A percentile compares a stretch with the other conserved stretches of the same genome.
Conservation (phyloP, 2,113 vertebrate genomes). For the Platycercus adscitus region DNA sequence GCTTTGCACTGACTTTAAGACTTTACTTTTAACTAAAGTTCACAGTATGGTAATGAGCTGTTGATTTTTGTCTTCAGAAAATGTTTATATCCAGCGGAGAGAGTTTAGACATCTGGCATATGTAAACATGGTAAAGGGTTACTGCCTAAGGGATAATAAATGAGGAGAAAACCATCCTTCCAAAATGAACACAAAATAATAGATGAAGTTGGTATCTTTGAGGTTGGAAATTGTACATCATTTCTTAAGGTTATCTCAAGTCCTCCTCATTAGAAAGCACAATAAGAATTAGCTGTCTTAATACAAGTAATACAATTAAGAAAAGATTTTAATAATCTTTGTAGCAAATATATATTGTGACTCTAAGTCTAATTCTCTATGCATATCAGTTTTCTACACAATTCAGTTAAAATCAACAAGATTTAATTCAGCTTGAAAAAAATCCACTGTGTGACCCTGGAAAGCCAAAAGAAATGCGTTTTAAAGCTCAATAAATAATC, state of each 20-base stretch:
- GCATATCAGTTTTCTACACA: not conserved
- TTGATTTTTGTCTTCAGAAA: constrained; percentile 63
- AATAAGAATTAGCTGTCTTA: not conserved
- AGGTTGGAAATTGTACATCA: not conserved
- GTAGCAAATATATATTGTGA: not conserved
- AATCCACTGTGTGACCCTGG: not conserved
- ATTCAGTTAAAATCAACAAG: not conserved
- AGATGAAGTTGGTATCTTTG: not conserved
- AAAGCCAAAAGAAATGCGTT: not conserved
- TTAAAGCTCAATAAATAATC: not conserved
- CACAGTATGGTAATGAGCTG: constrained; percentile 45
- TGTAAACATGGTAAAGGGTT: constrained; percentile 32
- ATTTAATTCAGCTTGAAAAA: not conserved
- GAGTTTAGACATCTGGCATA: constrained; percentile 44
- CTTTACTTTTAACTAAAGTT: constrained; percentile 51
- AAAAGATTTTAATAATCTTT: not conserved
- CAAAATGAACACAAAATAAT: constrained; percentile 8
- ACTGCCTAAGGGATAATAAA: constrained; percentile 36
- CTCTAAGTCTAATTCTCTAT: not conserved
- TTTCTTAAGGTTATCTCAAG: not conserved
- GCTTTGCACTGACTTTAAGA: constrained; percentile 14
- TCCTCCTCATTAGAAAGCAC: not conserved
- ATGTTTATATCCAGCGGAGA: constrained; percentile 50
- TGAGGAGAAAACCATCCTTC: not conserved
- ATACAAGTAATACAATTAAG: not conserved